Base-by-base conservation (phyloP, 2,888 invertebrate genomes). In the Lymantria monacha region DNA sequence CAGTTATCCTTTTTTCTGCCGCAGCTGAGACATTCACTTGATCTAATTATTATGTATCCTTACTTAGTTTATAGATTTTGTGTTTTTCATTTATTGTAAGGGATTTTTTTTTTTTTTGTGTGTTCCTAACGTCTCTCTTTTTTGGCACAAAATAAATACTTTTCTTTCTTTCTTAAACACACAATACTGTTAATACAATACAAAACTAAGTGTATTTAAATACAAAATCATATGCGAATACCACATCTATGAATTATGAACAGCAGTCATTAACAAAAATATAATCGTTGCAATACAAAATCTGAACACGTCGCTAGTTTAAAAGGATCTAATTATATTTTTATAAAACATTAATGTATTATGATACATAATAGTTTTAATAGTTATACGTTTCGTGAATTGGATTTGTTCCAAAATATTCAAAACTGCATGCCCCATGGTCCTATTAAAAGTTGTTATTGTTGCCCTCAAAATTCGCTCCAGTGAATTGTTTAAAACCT, bases 401-500 rank as follows among this genome's bases (percentile, higher is more conserved):
- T 81, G 81, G 79, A 79, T 65, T 63, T 66, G 61, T 62, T 78
- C 77, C 81, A 80, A 73, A 70, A 72, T 68, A 69, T 66, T 66
- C 59, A 61, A 66, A 72, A 70, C 59, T 72, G 66, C 61, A 60
- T 70, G 67, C 76, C 79, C 81, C 57, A 73, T 71, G 76, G 81
- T 78, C 76, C 83, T 81, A 85, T 85, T 85, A 85, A 85, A 85
- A 85, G 75, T 85, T 84, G 57, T 59, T 63, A 66, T 69, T 74
- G 71, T 63, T 72, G 57, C 66, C 69, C 76, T 69, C 74, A 68
- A 68, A 77, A 72, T 73, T 73, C 46, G 53, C 53, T 59, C 60
- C 59, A 51, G 46, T 31, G 63, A 63, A 63, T 62, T 70, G 63
- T 70, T 69, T 63, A 54, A 68, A 71, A 71, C 67, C 72, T 70